phyloP scores from a whole-genome alignment of 2,797 vertebrate genomes.

The Myotis daubentonii region DNA sequence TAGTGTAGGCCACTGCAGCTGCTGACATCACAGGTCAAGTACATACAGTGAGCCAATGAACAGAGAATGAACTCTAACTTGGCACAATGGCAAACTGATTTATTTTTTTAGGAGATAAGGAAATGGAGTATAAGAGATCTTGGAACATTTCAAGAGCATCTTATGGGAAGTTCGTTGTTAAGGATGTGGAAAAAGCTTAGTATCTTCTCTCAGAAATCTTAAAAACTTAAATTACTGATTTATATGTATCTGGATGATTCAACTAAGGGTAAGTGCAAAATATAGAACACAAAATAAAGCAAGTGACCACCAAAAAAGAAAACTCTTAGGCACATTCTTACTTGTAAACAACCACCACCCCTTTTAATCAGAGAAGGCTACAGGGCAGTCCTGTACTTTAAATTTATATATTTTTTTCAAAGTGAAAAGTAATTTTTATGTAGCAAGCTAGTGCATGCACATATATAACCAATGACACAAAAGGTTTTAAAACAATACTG shows the following conservation, averaged over 20 bases:
- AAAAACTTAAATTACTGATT: background rate
- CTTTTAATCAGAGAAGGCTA: background rate
- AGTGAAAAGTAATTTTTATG: background rate
- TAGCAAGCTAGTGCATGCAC: background rate
- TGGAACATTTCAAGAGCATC: background rate
- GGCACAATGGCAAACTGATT: background rate
- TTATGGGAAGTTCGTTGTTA: background rate
- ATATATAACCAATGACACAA: background rate
- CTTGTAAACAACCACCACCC: background rate
- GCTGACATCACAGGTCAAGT: background rate
- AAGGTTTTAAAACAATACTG: background rate
- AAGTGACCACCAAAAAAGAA: background rate
- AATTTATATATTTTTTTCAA: background rate
- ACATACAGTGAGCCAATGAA: background rate
- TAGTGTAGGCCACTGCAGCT: background rate
- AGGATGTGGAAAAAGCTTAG: background rate
- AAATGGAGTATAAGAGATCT: background rate
- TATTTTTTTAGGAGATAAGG: slow-evolving; percentile 34
- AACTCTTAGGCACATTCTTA: background rate
- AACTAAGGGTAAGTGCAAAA: background rate
- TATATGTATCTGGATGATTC: background rate
- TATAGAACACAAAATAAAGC: background rate
- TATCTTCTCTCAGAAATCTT: slow-evolving; percentile 24
- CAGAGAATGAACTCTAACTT: background rate
- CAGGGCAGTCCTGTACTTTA: background rate